Evolutionary conservation across 2,113 vertebrate genomes (phyloP), one percentile per base, ranked within the genome.

Genomic region (Chionodraco myersi): DNA sequence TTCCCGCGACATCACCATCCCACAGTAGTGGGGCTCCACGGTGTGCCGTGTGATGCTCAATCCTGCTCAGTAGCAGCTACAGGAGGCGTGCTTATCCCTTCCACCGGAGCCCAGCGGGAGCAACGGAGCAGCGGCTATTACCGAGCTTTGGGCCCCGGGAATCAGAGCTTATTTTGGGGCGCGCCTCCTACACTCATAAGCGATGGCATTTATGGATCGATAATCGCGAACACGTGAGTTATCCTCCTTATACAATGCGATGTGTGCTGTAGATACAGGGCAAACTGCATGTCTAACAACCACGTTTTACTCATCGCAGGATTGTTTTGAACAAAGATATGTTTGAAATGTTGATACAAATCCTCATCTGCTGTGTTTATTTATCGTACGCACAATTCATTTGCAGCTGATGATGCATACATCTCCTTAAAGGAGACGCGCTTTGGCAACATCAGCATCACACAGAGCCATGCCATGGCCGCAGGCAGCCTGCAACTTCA

Each of bases 1-100:
- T 93, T 93, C 90, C 88, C 87, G 90, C 92, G 89, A 93, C 91
- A 92, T 88, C 89, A 88, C 68, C 89, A 87, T 86, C 91, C 86
- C 86, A 87, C 90, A 83, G 88, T 34, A 83, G 79, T 66, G 76
- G 75, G 75, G 84, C 83, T 87, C 72, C 82, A 78, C 83, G 82
- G 73, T 62, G 84, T 51, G 77, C 66, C 83, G 3, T 64, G 86
- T 87, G 87, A 84, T 87, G 87, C 83, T 88, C 88, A 89, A 86
- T 92, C 73, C 84, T 79, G 81, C 87, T 51, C 79, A 69, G 86
- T 30, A 82, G 90, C 92, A 64, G 72, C 86, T 82, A 49, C 89
- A 62, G 80, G 88, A 92, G 88, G 81, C 80, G 79, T 66, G 87
- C 75, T 77, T 30, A 76, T 86, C 53, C 51, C 64, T 68, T 79